Evolutionary conservation across 1,140 invertebrate genomes (phyloP), one percentile per base, ranked within the genome.

Genomic region (Teleogryllus occipitalis): DNA sequence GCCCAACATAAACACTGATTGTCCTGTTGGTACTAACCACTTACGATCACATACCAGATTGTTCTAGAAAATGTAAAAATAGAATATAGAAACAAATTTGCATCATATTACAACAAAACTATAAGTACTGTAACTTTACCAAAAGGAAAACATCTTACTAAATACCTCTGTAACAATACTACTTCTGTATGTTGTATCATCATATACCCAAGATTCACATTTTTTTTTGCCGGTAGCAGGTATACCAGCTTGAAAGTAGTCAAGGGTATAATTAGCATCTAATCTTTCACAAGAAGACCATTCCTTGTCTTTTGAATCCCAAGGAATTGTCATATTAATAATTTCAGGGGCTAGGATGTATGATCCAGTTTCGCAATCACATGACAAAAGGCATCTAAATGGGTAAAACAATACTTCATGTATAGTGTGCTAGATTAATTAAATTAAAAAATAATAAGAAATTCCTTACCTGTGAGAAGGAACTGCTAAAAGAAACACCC

Each of bases 1-100:
- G 80, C 95, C 95, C 80, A 93, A 85, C 93, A 96, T 96, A 84
- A 95, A 95, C 73, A 95, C 83, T 0, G 94, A 90, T 84, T 95
- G 93, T 8, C 92, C 90, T n/a, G 90, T 90, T 10, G 93, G 91
- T 80, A 89, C 86, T 79, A 94, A 82, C 86, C 90, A 93, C 27
- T 88, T 87, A 76, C 86, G 87, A 27, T 91, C 89, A 85, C 95
- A 96, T 15, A 95, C 92, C 82, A 96, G 85, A 83, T 93, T 84
- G 89, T 92, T 96, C 93, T 95, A 83, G 79, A 82, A 81, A 82
- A 80, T 82, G 27, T 39, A 39, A 39, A 39, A 39, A 39, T 39
- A 5, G 27, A 5, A 39, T 39, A 39, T 39, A 39, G 27, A 39
- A 2, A 39, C 27, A 39, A 39, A 39, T 39, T 39, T 39, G 27